Base-by-base conservation (phyloP, 1,140 invertebrate species). In the Magallana ariakensis region DNA sequence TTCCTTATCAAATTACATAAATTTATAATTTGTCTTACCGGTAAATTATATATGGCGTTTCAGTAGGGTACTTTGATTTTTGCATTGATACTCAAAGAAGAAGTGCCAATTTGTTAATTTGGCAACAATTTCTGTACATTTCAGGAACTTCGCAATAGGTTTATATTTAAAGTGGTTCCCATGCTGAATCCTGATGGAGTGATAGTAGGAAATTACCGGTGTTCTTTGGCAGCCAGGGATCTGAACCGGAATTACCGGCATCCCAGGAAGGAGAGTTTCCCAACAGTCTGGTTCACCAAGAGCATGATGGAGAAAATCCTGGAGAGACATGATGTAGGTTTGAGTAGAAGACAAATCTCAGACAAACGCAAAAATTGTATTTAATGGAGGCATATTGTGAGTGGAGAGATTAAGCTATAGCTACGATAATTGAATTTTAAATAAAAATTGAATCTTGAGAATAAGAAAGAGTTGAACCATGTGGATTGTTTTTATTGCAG, bases 91-190 rank as follows among this genome's bases (percentile, higher is more conserved):
- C 15, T 7, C 15, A 19, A 62, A 62, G 60, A 60, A 60, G 9
- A 19, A 16, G 0, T 15, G 4, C 15, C 19, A 0, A 15, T 62
- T 19, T 16, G 15, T 16, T 62, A 8, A 62, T 62, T 62, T 62
- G 1, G 33, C 3, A 16, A 62, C 60, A 16, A 16, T 62, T 15
- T 62, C 19, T 62, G 2, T 16, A 80, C 56, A 26, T 88, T 87
- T 3, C 85, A 93, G 93, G 88, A 93, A 90, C 90, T 94, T 58
- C 86, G 93, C n/a, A 90, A 92, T 85, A 92, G 91, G 83, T 93
- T 93, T 89, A 91, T 98, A 66, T 98, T 99, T 91, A 98, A 98
- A 92, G 92, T 95, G 66, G 91, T 94, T 60, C 94, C 94, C 1
- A 95, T 95, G 94, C 89, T 94, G 10, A 95, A 95, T 87, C 94